Percentiles rank a stretch among this genome's conserved stretches.
Evolutionary conservation across 2,888 invertebrate genomes (phyloP).

Genomic region (Microdon myrmicae): DNA sequence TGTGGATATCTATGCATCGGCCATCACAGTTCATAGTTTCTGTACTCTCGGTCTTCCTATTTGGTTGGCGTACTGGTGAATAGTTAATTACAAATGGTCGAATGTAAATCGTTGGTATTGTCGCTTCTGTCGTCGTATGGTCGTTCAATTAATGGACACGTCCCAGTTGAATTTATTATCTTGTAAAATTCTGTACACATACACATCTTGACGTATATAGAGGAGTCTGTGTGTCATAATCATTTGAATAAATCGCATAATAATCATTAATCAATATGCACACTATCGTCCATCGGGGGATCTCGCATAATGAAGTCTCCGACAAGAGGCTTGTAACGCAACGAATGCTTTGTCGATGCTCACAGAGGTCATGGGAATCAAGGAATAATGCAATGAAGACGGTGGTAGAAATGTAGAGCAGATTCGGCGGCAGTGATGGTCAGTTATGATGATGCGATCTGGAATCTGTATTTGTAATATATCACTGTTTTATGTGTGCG

Average conservation of each 20-base stretch:
- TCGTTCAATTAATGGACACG: constrained; percentile 29
- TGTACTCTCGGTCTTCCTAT: too few species aligned
- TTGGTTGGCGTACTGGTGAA: constrained; percentile 27
- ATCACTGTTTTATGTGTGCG: too few species aligned
- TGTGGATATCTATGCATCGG: constrained; percentile 11
- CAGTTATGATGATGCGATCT: too few species aligned
- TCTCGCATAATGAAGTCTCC: constrained; percentile 37
- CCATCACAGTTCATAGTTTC: constrained; percentile 24
- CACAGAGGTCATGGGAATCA: constrained; percentile 33
- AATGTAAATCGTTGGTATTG: constrained; percentile 39
- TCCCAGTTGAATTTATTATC: constrained; percentile 15
- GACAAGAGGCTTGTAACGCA: too few species aligned
- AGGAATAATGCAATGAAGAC: constrained; percentile 17
- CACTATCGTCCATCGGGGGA: constrained; percentile 26
- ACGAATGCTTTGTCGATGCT: constrained; percentile 1
- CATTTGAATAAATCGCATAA: constrained; percentile 49
- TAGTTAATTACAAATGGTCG: constrained; percentile 44
- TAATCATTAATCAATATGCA: constrained; percentile 46
- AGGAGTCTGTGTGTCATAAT: constrained; percentile 51
- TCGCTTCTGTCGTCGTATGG: constrained; percentile 19
- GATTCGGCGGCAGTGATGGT: too few species aligned
- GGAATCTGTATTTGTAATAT: too few species aligned
- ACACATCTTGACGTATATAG: constrained; percentile 26
- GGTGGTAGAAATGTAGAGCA: constrained; percentile 16
- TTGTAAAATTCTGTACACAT: constrained; percentile 6